Base-by-base conservation (phyloP, 2,797 vertebrate genomes). In the Manis javanica region DNA sequence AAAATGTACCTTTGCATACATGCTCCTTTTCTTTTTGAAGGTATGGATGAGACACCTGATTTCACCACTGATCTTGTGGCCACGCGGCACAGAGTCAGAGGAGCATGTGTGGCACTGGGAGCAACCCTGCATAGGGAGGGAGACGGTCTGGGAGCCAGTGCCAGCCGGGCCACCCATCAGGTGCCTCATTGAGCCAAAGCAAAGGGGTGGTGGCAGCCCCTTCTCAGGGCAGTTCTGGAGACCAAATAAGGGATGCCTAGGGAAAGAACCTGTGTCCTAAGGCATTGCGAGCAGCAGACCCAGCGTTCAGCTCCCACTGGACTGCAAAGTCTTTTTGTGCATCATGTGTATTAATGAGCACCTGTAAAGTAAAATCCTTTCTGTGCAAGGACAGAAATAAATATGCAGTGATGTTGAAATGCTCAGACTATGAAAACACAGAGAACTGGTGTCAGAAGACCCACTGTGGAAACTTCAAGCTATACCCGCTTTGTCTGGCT, bases 401-500 rank as follows among this genome's bases (percentile, higher is more conserved):
- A 39, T 46, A 37, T 1, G 5, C 39, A 59, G 9, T 57, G 26
- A 13, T n/a, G 11, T 26, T 39, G 31, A 24, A 4, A 14, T 9
- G 5, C 11, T 13, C 42, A n/a, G 24, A 49, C 66, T 21, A 2
- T 16, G 15, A 19, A n/a, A 7, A 39, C 64, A 55, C 23, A 46
- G 0, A n/a, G 10, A 2, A 3, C 1, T 5, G 24, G 57, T 18
- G 6, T 77, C 6, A 15, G 12, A 14, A 11, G 24, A 46, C 29
- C 3, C 0, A 1, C 3, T 3, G 6, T 0, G 1, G 7, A 15
- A 18, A 8, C 7, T 0, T 8, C 49, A 0, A 1, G 19, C 2
- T 2, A 29, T 7, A 2, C 14, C 31, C 39, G 39, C 1, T 4
- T n/a, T 15, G 15, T 23, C 10, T 4, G 7, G 16, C 23, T 5